Conservation (phyloP, 2,888 invertebrate genomes). For the Rutpela maculata region DNA sequence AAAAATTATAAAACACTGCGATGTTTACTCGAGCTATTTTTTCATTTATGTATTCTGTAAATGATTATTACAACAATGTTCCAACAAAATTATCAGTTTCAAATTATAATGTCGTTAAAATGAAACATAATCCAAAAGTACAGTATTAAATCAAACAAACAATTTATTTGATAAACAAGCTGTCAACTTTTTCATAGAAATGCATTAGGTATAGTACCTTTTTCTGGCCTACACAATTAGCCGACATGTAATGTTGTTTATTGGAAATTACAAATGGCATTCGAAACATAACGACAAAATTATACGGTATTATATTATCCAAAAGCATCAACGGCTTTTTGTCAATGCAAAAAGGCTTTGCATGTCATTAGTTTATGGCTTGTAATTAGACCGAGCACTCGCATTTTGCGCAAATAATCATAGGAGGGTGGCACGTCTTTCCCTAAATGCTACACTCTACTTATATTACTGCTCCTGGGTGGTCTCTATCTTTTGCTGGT, state of each 20-base stretch:
- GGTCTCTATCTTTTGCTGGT: background rate
- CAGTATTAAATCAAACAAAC: background rate
- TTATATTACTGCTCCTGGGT: conserved; percentile 17
- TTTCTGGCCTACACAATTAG: background rate
- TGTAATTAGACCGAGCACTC: conserved; percentile 49
- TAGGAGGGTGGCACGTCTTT: conserved; percentile 14
- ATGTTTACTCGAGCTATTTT: too few species aligned
- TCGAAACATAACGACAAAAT: conserved; percentile 21
- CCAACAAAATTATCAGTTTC: background rate
- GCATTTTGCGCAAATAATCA: conserved; percentile 23
- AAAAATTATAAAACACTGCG: too few species aligned
- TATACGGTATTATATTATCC: conserved; percentile 27
- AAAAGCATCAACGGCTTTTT: conserved; percentile 54
- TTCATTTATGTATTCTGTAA: too few species aligned
- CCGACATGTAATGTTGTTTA: conserved; percentile 10
- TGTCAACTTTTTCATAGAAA: background rate
- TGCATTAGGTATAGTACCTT: background rate
- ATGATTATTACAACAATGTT: too few species aligned
- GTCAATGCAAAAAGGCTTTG: conserved; percentile 52
- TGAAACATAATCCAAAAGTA: background rate
- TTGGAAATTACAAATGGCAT: conserved; percentile 20
- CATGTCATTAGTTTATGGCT: conserved; percentile 57
- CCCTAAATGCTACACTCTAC: conserved; percentile 14
- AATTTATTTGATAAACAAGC: conserved; percentile 7
- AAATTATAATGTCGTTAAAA: background rate